phyloP scores from a whole-genome alignment of 2,888 invertebrate species.

The Pemphredon lugubris region DNA sequence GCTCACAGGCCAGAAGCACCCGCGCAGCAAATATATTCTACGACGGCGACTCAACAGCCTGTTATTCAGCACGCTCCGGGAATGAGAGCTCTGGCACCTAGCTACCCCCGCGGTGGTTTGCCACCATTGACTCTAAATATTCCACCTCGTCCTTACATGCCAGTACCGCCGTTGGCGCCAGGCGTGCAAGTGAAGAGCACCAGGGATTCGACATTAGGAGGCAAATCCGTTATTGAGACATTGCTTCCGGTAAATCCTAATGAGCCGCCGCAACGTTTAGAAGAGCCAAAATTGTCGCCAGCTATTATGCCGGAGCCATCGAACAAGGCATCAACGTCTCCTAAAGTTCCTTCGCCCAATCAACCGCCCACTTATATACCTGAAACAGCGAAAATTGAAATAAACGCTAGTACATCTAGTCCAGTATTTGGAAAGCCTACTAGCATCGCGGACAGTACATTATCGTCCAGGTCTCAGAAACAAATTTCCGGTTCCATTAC shows the following conservation, averaged over 20 bases:
- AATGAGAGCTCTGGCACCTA: constrained; percentile 76
- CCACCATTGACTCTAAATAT: constrained; percentile 78
- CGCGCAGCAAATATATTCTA: constrained; percentile 76
- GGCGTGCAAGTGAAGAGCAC: constrained; percentile 72
- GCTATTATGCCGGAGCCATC: constrained; percentile 75
- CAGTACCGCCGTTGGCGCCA: constrained; percentile 71
- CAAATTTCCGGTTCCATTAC: constrained; percentile 59
- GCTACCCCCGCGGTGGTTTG: constrained; percentile 76
- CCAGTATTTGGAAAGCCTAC: constrained; percentile 68
- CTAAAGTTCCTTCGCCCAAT: constrained; percentile 79
- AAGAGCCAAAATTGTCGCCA: constrained; percentile 78
- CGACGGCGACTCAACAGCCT: constrained; percentile 77
- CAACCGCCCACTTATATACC: constrained; percentile 80
- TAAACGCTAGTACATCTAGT: constrained; percentile 72
- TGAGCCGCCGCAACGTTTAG: constrained; percentile 71
- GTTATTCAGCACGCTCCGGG: constrained; percentile 79
- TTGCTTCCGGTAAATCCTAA: constrained; percentile 73
- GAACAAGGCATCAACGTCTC: constrained; percentile 78
- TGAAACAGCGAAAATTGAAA: constrained; percentile 79
- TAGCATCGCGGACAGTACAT: constrained; percentile 58
- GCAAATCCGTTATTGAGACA: constrained; percentile 78
- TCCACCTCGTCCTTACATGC: constrained; percentile 77
- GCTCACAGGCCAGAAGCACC: constrained; percentile 74
- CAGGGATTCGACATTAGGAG: constrained; percentile 65
- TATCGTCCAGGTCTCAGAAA: constrained; percentile 70